phyloP scores from a whole-genome alignment of 2,797 vertebrate genomes.

The Acrossocheilus wenchowensis region DNA sequence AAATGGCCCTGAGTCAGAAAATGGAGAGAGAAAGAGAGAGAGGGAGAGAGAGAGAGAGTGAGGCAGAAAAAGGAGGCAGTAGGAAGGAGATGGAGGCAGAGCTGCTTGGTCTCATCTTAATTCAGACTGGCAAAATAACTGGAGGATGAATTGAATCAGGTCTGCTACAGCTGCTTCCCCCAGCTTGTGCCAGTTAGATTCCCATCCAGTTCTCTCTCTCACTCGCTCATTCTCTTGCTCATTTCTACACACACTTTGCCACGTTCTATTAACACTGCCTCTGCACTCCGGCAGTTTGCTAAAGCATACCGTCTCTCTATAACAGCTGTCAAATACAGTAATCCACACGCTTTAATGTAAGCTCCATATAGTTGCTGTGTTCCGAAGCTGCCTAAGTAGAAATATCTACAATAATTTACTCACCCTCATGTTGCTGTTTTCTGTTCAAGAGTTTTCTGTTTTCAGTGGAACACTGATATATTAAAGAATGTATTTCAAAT shows the following conservation, averaged over 20 bases:
- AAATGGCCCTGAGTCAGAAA: slow-evolving; percentile 39
- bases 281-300: slow-evolving; percentile 72
- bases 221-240: slow-evolving; percentile 4
- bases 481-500: background rate
- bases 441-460: background rate
- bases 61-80: slow-evolving; percentile 25
- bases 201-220: slow-evolving; percentile 13
- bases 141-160: slow-evolving; percentile 67
- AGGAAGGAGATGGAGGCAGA: slow-evolving; percentile 54
- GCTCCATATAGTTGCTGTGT: slow-evolving; percentile 66
- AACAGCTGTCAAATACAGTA: slow-evolving; percentile 82
- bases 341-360: slow-evolving; percentile 81
- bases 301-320: slow-evolving; percentile 71
- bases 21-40: slow-evolving; percentile 16
- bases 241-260: slow-evolving; percentile 35
- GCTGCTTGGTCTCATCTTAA: slow-evolving; percentile 51
- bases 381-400: slow-evolving; percentile 18
- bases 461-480: background rate
- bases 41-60: background rate
- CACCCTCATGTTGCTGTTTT: background rate
- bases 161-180: slow-evolving; percentile 59
- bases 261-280: slow-evolving; percentile 75
- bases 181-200: slow-evolving; percentile 36
- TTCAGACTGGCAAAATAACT: slow-evolving; percentile 63
- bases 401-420: slow-evolving; percentile 1